Conservation (phyloP, 2,797 vertebrate genomes). For the Melanotaenia boesemani region DNA sequence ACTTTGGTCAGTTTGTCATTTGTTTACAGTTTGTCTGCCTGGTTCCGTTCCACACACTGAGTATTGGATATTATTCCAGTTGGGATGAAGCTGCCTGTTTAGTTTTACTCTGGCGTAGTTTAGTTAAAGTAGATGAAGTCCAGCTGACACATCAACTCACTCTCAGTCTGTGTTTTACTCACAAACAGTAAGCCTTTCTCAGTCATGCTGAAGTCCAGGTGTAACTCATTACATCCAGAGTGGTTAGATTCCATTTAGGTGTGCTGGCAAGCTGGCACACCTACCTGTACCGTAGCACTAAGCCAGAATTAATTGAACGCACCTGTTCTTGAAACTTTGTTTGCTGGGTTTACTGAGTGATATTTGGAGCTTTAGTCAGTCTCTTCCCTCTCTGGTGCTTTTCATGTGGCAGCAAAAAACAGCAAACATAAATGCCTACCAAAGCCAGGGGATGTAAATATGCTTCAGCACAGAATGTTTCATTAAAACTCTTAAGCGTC, state of each 20-base stretch:
- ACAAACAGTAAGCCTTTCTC: constrained; percentile 22
- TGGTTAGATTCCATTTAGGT: constrained; percentile 38
- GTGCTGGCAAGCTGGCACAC: constrained; percentile 30
- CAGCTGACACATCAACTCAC: constrained; percentile 29
- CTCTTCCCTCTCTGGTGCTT: constrained; percentile 7
- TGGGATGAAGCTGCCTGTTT: constrained; percentile 26
- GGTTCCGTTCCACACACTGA: constrained; percentile 14
- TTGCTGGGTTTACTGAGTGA: constrained; percentile 5
- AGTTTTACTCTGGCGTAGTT: constrained; percentile 28
- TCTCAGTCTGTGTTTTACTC: not conserved
- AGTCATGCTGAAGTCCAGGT: constrained; percentile 20
- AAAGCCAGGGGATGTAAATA: not conserved
- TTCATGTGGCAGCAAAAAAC: not conserved
- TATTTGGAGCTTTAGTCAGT: constrained; percentile 11
- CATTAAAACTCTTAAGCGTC: no score
- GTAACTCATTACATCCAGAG: constrained; percentile 26
- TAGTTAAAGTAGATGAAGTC: constrained; percentile 30
- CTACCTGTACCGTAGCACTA: constrained; percentile 20
- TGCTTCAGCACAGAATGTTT: not conserved
- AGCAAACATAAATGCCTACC: no score
- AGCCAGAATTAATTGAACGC: constrained; percentile 32
- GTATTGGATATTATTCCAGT: constrained; percentile 17
- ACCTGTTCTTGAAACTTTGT: constrained; percentile 26
- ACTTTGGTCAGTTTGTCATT: constrained; percentile 10
- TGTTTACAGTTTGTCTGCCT: constrained; percentile 19